Conservation (phyloP, 2,797 vertebrate species). For the Selene dorsalis region DNA sequence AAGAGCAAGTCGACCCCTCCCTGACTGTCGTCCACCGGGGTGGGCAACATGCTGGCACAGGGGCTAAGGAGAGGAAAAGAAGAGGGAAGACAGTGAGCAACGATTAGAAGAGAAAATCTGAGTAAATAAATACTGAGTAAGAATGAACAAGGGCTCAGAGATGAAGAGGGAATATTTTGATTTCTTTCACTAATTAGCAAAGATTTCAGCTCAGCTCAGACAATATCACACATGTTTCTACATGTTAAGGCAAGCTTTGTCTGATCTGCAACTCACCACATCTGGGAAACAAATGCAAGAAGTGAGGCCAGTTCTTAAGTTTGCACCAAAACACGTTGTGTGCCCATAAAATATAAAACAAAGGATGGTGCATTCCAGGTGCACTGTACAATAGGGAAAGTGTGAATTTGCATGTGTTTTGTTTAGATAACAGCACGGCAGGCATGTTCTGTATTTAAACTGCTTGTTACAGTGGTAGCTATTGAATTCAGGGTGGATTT, state of each 20-base stretch:
- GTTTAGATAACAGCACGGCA: background rate
- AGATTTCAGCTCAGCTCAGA: background rate
- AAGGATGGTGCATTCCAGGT: background rate
- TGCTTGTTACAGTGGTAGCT: background rate
- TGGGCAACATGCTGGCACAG: slow-evolving; percentile 94
- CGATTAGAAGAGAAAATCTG: background rate
- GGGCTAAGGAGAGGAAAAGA: slow-evolving; percentile 75
- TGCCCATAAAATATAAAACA: background rate
- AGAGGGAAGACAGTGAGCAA: background rate
- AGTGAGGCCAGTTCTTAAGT: background rate
- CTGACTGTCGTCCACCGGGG: slow-evolving; percentile 87
- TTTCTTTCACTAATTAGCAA: background rate
- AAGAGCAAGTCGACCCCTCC: slow-evolving; percentile 92
- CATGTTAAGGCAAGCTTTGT: background rate
- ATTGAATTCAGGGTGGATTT: too few relatives aligned
- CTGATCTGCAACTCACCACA: background rate
- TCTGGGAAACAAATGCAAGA: background rate
- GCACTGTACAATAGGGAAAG: background rate
- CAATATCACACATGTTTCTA: slow-evolving; percentile 1
- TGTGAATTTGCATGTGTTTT: background rate
- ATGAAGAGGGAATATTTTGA: background rate
- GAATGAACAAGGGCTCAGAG: background rate
- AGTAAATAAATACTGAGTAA: background rate
- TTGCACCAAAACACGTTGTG: background rate
- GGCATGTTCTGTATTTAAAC: background rate